These are phyloP conservation scores for Iselma pallidipennis DNA, from an alignment of 2,888 invertebrate genomes.

Conservation along the genomic window DNA sequence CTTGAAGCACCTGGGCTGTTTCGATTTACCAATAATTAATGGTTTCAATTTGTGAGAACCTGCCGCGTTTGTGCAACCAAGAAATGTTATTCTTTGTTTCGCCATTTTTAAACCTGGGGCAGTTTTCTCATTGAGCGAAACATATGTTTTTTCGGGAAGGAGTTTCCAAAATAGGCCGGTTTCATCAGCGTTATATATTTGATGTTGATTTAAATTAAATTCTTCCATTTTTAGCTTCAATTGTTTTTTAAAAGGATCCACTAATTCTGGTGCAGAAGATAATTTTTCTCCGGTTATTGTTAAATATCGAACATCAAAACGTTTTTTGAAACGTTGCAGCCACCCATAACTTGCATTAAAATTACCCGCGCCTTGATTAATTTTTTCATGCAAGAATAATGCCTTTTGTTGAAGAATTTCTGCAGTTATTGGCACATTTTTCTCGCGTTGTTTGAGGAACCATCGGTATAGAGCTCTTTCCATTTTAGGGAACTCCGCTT, in stretches of 20 bases:
- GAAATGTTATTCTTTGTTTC: background rate
- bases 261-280: background rate
- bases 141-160: background rate
- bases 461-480: too few relatives aligned
- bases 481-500: too few relatives aligned
- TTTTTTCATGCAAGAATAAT: too few relatives aligned
- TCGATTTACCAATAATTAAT: conserved; percentile 3
- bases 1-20: conserved; percentile 1
- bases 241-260: background rate
- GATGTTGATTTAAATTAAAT: background rate
- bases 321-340: background rate
- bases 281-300: conserved; percentile 6
- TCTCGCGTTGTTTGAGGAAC: too few relatives aligned
- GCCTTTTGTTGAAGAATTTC: too few relatives aligned
- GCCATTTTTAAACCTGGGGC: background rate
- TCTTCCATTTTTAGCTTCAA: background rate
- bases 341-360: conserved; percentile 4
- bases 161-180: background rate
- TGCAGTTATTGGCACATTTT: too few relatives aligned
- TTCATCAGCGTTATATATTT: background rate
- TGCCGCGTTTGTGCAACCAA: conserved; percentile 10
- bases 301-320: background rate
- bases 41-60: conserved; percentile 4
- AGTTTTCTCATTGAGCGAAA: background rate
- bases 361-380: too few relatives aligned